Conservation (phyloP, 1,140 invertebrate genomes). For the Psilanteris sp. region DNA sequence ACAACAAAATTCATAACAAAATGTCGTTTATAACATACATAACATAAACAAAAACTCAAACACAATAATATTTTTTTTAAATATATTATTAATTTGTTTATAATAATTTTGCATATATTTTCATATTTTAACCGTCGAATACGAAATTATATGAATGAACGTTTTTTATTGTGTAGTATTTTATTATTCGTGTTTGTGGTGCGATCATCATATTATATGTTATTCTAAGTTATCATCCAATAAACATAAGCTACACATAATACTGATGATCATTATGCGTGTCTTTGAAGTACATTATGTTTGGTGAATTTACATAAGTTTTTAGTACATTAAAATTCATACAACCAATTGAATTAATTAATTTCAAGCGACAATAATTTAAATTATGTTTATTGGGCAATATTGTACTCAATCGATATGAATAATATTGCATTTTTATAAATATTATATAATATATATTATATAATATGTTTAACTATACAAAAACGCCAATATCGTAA, state of each 20-base stretch:
- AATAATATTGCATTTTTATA: conserved; percentile 50
- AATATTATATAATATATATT: conserved; percentile 45
- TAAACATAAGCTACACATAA: conserved; percentile 44
- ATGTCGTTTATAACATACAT: too few relatives aligned
- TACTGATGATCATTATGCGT: conserved; percentile 7
- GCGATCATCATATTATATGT: conserved; percentile 47
- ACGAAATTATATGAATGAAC: too few relatives aligned
- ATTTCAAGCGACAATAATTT: conserved; percentile 53
- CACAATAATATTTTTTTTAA: too few relatives aligned
- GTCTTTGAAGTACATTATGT: conserved; percentile 19
- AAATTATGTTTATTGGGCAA: conserved; percentile 52
- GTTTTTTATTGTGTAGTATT: too few relatives aligned
- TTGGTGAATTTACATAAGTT: conserved; percentile 13
- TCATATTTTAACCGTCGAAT: too few relatives aligned
- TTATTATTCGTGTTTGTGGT: conserved; percentile 9
- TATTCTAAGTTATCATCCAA: conserved; percentile 49
- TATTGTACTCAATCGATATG: conserved; percentile 27
- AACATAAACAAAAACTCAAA: too few relatives aligned
- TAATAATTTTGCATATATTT: too few relatives aligned
- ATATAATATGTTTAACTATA: too few relatives aligned
- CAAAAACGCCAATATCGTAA: too few relatives aligned
- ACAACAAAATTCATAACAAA: too few relatives aligned
- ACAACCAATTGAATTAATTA: conserved; percentile 21
- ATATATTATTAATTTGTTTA: too few relatives aligned
- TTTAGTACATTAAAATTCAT: conserved; percentile 2